Percentiles rank a stretch among this genome's conserved stretches.
phyloP scores from a whole-genome alignment of 2,797 vertebrate species.

The Anabacerthia variegaticeps region DNA sequence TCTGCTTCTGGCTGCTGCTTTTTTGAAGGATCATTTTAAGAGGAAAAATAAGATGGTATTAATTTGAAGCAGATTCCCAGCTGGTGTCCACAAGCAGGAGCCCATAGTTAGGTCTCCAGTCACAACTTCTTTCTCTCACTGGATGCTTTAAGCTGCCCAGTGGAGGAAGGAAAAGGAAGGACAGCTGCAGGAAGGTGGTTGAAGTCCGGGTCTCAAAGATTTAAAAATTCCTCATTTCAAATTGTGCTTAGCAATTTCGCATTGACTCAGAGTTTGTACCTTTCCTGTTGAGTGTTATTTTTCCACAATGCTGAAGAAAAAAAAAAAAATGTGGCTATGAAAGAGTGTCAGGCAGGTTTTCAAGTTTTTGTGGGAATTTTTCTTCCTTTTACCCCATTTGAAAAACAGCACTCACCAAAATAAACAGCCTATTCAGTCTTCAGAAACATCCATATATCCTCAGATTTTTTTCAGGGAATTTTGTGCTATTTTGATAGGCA shows the following conservation, averaged over 20 bases:
- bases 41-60: background rate
- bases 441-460: background rate
- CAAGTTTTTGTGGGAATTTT: background rate
- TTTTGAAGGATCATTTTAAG: background rate
- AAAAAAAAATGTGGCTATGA: background rate
- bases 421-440: background rate
- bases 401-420: background rate
- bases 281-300: background rate
- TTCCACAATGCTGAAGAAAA: background rate
- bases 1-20: background rate
- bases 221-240: conserved; percentile 18
- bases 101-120: background rate
- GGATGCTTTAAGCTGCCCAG: background rate
- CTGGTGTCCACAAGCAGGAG: background rate
- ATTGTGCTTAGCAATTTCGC: background rate
- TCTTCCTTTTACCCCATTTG: background rate
- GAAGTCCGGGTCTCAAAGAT: background rate
- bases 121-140: background rate
- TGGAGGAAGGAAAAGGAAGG: background rate
- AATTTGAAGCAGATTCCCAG: conserved; percentile 18
- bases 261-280: background rate
- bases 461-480: background rate
- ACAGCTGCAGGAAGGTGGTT: background rate
- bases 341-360: background rate
- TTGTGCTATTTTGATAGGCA: background rate